Base-by-base conservation (phyloP, 2,797 vertebrate genomes). In the Manis pentadactyla region DNA sequence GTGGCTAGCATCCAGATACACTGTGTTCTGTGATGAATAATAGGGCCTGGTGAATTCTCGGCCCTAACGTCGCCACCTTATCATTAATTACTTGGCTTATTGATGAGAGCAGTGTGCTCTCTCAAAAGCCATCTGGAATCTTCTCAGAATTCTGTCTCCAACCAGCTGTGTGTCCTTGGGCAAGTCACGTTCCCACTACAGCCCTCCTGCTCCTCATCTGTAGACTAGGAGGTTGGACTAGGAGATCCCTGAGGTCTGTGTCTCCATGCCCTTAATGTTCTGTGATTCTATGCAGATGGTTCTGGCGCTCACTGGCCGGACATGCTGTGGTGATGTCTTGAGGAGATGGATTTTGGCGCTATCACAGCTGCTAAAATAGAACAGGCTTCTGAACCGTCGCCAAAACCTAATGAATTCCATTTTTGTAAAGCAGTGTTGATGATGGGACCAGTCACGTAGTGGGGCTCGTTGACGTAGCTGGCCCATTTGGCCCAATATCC, bases 321-420 rank as follows among this genome's bases (percentile, higher is more conserved):
- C 90, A 86, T 1, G 19, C 87, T 13, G 3, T 34, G 79, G 57
- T 5, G 77, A 87, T 75, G 90, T 92, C 69, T 79, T 2, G 37
- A 86, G 89, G 83, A 95, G 51, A 84, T 57, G 93, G 83, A 84
- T 71, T 73, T 94, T 95, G 96, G 96, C 29, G 0, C 89, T 89
- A 77, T 92, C 87, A 7, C 34, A n/a, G 11, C 75, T 64, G 86
- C 90, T 96, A 97, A 97, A 94, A 84, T 55, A 93, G 91, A 97
- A 89, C 96, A 97, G 97, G n/a, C 96, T 92, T 90, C 94, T 96
- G 96, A 97, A 42, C 23, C 31, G 55, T 25, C 18, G 96, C 97
- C 97, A 98, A 93, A 92, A 96, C 61, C 14, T 97, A 97, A 98
- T 97, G 96, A 97, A 96, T 97, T 96, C 96, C 96, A 96, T 97